Percentiles rank a stretch among this genome's conserved stretches.
These are phyloP conservation scores for Corydoras maculifer DNA, from an alignment of 2,113 vertebrate genomes.

Conservation along the genomic window DNA sequence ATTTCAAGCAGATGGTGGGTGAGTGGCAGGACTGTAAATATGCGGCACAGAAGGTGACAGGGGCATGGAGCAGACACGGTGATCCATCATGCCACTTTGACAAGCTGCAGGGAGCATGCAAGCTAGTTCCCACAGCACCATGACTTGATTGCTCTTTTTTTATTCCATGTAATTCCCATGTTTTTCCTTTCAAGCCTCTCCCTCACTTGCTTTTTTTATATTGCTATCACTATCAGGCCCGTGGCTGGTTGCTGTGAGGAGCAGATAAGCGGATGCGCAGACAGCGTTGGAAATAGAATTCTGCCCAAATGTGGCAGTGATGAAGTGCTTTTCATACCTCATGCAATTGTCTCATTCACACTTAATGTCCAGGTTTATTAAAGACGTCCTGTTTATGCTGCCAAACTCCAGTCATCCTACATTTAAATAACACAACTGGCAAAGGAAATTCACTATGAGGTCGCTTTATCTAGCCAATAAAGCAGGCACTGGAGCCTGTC, in stretches of 20 bases:
- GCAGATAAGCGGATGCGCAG: constrained; percentile 71
- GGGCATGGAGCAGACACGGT: constrained; percentile 26
- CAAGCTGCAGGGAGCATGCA: constrained; percentile 25
- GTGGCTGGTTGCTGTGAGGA: constrained; percentile 60
- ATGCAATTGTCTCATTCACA: constrained; percentile 79
- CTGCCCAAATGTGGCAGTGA: constrained; percentile 78
- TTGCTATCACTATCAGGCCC: constrained; percentile 67
- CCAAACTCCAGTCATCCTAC: constrained; percentile 55
- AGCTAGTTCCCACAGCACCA: constrained; percentile 26
- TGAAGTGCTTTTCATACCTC: constrained; percentile 82
- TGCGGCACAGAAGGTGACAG: constrained; percentile 30
- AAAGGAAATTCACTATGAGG: constrained; percentile 64
- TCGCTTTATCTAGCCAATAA: constrained; percentile 36
- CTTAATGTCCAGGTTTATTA: constrained; percentile 66
- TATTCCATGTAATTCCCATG: constrained; percentile 44
- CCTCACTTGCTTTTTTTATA: constrained; percentile 31
- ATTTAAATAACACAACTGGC: constrained; percentile 71
- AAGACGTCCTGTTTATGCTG: constrained; percentile 48
- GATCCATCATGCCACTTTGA: constrained; percentile 42
- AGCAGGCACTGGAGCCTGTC: constrained; percentile 37
- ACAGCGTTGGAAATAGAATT: constrained; percentile 79
- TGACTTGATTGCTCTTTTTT: constrained; percentile 35
- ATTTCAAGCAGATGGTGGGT: constrained; percentile 30
- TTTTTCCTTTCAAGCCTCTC: constrained; percentile 24
- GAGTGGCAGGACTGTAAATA: constrained; percentile 40